Conservation (phyloP, 2,113 vertebrate genomes). For the Physeter macrocephalus region DNA sequence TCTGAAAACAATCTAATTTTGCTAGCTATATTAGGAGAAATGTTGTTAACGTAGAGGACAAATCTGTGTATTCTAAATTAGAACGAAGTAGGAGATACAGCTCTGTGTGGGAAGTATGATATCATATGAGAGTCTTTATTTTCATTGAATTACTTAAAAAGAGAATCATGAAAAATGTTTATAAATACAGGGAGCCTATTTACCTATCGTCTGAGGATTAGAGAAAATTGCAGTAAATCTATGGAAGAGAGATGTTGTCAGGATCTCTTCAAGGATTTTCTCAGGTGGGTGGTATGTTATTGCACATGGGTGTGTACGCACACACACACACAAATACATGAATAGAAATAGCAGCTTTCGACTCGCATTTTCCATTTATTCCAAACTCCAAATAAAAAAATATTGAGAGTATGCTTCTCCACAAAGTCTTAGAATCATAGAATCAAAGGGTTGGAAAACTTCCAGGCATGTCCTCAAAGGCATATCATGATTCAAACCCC, state of each 20-base stretch:
- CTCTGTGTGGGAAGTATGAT: not conserved
- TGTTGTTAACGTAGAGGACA: not conserved
- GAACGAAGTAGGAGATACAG: conserved; percentile 6
- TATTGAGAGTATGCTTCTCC: not conserved
- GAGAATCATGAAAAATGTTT: not conserved
- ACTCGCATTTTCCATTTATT: not conserved
- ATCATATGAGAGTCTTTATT: not conserved
- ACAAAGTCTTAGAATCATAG: not conserved
- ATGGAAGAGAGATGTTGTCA: not conserved
- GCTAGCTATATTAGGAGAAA: not conserved
- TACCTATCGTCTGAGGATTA: not conserved
- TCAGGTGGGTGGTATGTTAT: not conserved
- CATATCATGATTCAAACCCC: not conserved
- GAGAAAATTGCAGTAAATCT: not conserved
- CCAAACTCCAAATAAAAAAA: not conserved
- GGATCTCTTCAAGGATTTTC: not conserved
- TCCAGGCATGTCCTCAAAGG: not conserved
- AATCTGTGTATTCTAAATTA: not conserved
- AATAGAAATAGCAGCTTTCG: not conserved
- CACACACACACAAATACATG: not conserved
- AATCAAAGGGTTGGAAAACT: not conserved
- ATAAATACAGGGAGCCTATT: not conserved
- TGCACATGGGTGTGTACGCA: not conserved
- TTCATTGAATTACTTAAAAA: not conserved
- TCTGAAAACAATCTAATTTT: conserved; percentile 40